phyloP scores from a whole-genome alignment of 2,888 invertebrate genomes.

The Lycophotia porphyrea region DNA sequence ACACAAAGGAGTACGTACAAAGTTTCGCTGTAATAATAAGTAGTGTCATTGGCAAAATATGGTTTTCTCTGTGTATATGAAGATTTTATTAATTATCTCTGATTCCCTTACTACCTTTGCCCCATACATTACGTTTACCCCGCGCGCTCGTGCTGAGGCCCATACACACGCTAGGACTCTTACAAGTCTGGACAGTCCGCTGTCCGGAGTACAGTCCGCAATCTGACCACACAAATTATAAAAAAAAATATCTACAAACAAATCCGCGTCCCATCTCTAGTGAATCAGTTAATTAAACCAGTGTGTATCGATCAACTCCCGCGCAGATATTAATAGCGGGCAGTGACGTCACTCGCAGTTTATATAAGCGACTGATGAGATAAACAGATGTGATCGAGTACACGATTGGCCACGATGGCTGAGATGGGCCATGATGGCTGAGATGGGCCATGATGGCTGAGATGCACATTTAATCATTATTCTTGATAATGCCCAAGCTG shows the following conservation, averaged over 20 bases:
- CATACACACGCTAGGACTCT: too few species aligned
- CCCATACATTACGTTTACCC: too few species aligned
- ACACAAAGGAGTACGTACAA: neutral
- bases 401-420: conserved; percentile 30
- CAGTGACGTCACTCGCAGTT: conserved; percentile 48
- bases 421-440: too few species aligned
- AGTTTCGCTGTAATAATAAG: neutral
- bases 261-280: conserved; percentile 10
- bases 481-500: neutral
- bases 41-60: neutral
- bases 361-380: conserved; percentile 42
- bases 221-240: neutral
- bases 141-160: too few species aligned
- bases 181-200: neutral
- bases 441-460: conserved; percentile 13
- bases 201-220: neutral
- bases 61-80: neutral
- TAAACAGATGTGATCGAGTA: conserved; percentile 39
- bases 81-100: too few species aligned
- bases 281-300: conserved; percentile 48
- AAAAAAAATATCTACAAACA: too few species aligned
- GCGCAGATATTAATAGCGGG: conserved; percentile 53
- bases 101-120: too few species aligned
- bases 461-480: neutral
- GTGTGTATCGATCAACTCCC: conserved; percentile 55